Conservation (phyloP, 2,113 vertebrate species). For the Nycticorax nycticorax region DNA sequence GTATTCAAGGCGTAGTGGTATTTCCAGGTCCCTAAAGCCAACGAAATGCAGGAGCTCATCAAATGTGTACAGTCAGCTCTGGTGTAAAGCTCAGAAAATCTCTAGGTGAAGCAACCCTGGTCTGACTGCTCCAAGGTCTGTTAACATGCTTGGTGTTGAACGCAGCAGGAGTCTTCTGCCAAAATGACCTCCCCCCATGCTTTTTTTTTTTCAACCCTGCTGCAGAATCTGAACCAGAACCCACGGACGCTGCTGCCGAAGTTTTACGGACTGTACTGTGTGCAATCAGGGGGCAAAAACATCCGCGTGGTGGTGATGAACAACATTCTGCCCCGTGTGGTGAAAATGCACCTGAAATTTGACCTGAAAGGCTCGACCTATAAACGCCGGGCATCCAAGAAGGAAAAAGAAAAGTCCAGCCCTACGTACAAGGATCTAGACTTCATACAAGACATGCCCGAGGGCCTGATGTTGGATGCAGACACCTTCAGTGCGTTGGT, state of each 20-base stretch:
- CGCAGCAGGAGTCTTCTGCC: background rate
- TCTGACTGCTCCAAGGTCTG: background rate
- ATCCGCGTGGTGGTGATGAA: slow-evolving; percentile 98
- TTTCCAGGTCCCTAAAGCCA: background rate
- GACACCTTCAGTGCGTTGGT: slow-evolving; percentile 92
- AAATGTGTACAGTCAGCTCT: background rate
- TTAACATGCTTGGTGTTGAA: background rate
- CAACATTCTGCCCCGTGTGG: slow-evolving; percentile 92
- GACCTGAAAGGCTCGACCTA: slow-evolving; percentile 98
- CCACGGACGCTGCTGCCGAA: slow-evolving; percentile 95
- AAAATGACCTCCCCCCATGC: background rate
- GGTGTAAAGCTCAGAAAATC: background rate
- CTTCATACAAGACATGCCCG: slow-evolving; percentile 92
- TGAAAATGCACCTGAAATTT: slow-evolving; percentile 97
- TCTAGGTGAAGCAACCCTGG: background rate
- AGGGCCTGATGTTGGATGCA: slow-evolving; percentile 90
- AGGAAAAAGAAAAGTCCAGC: slow-evolving; percentile 91
- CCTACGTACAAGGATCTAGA: slow-evolving; percentile 98
- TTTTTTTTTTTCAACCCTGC: background rate
- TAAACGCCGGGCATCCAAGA: slow-evolving; percentile 93
- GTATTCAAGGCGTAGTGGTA: background rate
- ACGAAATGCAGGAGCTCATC: background rate
- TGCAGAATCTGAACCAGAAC: slow-evolving; percentile 97
- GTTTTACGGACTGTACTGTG: slow-evolving; percentile 97
- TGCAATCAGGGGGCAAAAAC: slow-evolving; percentile 97